These are phyloP conservation scores for Corythaeola cristata DNA, from an alignment of 2,113 vertebrate species.

Conservation along the genomic window DNA sequence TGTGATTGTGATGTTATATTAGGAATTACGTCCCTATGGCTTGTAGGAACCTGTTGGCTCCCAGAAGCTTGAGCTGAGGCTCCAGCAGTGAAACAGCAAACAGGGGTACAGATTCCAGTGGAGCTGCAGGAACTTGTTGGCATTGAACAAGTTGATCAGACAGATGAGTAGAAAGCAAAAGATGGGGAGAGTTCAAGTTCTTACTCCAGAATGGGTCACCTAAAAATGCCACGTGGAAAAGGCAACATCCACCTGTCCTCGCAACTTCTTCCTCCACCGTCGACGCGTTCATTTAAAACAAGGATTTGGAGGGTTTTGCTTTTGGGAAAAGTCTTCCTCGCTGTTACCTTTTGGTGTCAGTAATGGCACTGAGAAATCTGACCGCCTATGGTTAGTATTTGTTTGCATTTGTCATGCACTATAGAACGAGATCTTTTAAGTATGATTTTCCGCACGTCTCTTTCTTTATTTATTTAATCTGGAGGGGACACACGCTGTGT, in stretches of 20 bases:
- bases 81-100: not conserved
- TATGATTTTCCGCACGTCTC: not conserved
- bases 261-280: not conserved
- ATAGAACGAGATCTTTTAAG: not conserved
- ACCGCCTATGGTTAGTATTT: not conserved
- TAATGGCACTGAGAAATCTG: not conserved
- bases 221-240: not conserved
- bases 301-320: not conserved
- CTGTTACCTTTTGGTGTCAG: conserved; percentile 10
- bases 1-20: not conserved
- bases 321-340: not conserved
- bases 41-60: not conserved
- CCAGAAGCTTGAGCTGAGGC: not conserved
- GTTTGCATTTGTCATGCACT: conserved; percentile 22
- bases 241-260: not conserved
- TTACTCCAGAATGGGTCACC: not conserved
- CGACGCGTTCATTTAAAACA: not conserved
- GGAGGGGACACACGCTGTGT: not conserved
- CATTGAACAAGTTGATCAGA: not conserved
- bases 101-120: not conserved
- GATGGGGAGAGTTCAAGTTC: not conserved
- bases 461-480: not conserved
- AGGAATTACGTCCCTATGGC: not conserved
- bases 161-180: not conserved
- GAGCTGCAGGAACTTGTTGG: not conserved